Evolutionary conservation across 2,888 invertebrate species (phyloP).

Genomic region (Orthonevra nobilis): DNA sequence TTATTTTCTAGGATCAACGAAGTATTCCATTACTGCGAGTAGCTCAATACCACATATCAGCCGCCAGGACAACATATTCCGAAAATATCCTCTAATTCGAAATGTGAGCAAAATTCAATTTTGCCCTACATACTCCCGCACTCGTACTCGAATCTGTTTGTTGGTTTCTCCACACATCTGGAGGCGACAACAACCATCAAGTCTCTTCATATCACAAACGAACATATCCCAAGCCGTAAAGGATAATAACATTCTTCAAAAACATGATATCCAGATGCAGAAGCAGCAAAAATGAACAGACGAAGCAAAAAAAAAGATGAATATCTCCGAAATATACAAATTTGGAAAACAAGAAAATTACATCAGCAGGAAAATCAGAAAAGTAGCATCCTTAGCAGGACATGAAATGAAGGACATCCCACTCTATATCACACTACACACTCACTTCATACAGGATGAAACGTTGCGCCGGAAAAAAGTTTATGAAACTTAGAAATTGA

Average conservation of each 20-base stretch:
- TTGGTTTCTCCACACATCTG: neutral
- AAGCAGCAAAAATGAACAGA: neutral
- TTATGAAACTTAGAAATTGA: conserved; percentile 58
- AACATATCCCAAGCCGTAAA: conserved; percentile 7
- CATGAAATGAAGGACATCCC: conserved; percentile 16
- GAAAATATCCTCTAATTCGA: no score
- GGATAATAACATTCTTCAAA: conserved; percentile 25
- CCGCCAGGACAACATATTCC: no score
- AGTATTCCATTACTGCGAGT: no score
- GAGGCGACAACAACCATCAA: neutral
- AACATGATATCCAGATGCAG: conserved; percentile 10
- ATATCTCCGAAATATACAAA: conserved; percentile 12
- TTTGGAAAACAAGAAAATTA: conserved; percentile 24
- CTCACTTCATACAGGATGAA: neutral
- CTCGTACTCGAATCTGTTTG: no score
- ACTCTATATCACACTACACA: no score
- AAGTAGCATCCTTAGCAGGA: conserved; percentile 45
- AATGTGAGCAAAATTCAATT: no score
- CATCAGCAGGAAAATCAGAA: conserved; percentile 18
- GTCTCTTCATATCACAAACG: conserved; percentile 4
- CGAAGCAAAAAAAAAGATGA: conserved; percentile 17
- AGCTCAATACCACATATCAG: no score
- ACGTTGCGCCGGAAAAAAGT: conserved; percentile 2
- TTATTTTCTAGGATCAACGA: no score
- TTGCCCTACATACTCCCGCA: no score